Percentiles rank a stretch among this genome's conserved stretches.
Conservation (phyloP, 2,113 vertebrate genomes). For the Anhinga anhinga region DNA sequence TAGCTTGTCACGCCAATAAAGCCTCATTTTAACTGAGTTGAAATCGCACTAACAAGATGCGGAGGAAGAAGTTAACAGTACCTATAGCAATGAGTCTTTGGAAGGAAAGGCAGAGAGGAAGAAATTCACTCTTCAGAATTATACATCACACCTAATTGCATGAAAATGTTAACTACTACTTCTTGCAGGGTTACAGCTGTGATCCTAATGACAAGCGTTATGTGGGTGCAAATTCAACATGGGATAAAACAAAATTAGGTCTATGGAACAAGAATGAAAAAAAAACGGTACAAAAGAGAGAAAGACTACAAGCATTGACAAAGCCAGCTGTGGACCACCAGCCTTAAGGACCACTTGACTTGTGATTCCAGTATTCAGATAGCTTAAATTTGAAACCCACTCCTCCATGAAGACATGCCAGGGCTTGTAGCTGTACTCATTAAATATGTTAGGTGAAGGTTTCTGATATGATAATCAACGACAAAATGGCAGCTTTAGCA, state of each 20-base stretch:
- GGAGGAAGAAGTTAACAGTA: neutral
- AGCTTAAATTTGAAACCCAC: neutral
- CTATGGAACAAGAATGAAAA: neutral
- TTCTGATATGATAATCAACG: conserved; percentile 66
- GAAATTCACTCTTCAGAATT: neutral
- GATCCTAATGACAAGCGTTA: neutral
- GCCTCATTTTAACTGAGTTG: neutral
- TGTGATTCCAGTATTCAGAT: neutral
- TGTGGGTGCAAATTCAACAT: neutral
- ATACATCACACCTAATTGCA: neutral
- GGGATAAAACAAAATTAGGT: neutral
- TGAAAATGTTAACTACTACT: neutral
- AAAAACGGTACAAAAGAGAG: neutral
- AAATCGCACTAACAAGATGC: neutral
- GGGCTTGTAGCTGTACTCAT: conserved; percentile 23
- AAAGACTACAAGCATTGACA: neutral
- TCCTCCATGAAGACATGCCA: neutral
- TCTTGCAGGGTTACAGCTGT: neutral
- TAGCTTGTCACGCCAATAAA: neutral
- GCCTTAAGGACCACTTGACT: neutral
- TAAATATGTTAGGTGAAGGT: neutral
- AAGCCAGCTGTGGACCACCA: neutral
- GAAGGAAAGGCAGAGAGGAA: neutral
- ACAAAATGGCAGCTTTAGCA: conserved; percentile 24
- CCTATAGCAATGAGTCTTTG: neutral